A percentile compares a stretch with the other conserved stretches of the same genome.
Evolutionary conservation across 2,888 invertebrate genomes (phyloP).

Genomic region (Drosophila mettleri): DNA sequence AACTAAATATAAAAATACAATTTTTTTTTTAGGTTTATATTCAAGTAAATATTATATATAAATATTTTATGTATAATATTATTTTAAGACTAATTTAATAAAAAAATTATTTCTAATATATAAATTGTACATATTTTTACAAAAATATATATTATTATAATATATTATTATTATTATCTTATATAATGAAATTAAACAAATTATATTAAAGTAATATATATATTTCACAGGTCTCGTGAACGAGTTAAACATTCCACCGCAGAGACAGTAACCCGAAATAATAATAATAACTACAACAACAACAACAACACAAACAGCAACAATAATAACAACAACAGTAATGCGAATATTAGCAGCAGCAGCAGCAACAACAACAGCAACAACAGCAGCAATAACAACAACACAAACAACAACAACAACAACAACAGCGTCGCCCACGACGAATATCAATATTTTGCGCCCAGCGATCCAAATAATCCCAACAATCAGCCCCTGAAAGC

Average conservation of each 20-base stretch:
- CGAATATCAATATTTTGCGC: slow-evolving; percentile 83
- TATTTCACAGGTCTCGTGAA: slow-evolving; percentile 75
- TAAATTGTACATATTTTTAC: no score
- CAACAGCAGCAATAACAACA: slow-evolving; percentile 31
- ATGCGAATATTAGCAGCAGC: neutral
- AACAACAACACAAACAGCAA: slow-evolving; percentile 30
- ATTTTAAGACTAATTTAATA: no score
- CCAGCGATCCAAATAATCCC: slow-evolving; percentile 82
- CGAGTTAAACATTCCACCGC: slow-evolving; percentile 62
- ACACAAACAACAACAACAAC: slow-evolving; percentile 52
- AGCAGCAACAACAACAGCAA: slow-evolving; percentile 24
- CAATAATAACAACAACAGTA: slow-evolving; percentile 30
- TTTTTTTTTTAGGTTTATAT: no score
- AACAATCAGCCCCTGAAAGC: slow-evolving; percentile 67
- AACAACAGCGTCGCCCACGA: slow-evolving; percentile 66
- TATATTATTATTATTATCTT: neutral
- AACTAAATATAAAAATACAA: no score
- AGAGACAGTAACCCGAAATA: slow-evolving; percentile 17
- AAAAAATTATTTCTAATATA: no score
- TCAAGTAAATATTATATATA: no score
- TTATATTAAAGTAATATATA: neutral
- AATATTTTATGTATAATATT: no score
- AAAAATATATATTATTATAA: neutral
- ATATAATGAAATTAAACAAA: neutral
- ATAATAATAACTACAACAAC: slow-evolving; percentile 20